Conservation (phyloP, 2,797 vertebrate genomes). For the Anomalospiza imberbis region DNA sequence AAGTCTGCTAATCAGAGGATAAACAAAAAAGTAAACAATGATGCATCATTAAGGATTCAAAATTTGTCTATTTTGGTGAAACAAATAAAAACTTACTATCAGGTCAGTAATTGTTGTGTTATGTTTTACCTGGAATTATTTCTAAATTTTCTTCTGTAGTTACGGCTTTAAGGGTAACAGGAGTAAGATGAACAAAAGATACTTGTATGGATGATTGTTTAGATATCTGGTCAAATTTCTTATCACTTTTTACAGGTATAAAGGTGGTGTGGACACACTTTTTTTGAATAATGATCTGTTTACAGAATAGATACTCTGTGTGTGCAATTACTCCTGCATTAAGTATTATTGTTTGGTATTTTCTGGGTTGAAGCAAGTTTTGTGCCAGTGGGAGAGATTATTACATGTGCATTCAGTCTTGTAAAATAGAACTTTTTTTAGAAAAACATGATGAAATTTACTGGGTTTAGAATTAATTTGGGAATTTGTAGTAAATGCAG, state of each 20-base stretch:
- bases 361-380: neutral
- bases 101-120: constrained; percentile 79
- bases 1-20: constrained; percentile 89
- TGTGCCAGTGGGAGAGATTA: neutral
- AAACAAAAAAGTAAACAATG: constrained; percentile 97
- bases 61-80: constrained; percentile 92
- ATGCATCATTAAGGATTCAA: constrained; percentile 91
- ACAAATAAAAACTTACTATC: constrained; percentile 94
- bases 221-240: neutral
- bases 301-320: neutral
- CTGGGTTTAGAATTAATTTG: neutral
- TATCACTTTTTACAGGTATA: neutral
- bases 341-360: neutral
- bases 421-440: neutral
- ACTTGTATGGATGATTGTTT: neutral
- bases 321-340: neutral
- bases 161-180: neutral
- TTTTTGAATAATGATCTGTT: neutral
- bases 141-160: neutral
- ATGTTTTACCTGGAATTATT: neutral
- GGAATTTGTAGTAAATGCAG: neutral
- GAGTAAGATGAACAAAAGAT: neutral
- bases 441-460: neutral
- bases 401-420: neutral
- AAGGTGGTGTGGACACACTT: neutral